These are phyloP conservation scores for Hesperophylax magnus DNA, from an alignment of 1,140 invertebrate genomes.

Conservation along the genomic window DNA sequence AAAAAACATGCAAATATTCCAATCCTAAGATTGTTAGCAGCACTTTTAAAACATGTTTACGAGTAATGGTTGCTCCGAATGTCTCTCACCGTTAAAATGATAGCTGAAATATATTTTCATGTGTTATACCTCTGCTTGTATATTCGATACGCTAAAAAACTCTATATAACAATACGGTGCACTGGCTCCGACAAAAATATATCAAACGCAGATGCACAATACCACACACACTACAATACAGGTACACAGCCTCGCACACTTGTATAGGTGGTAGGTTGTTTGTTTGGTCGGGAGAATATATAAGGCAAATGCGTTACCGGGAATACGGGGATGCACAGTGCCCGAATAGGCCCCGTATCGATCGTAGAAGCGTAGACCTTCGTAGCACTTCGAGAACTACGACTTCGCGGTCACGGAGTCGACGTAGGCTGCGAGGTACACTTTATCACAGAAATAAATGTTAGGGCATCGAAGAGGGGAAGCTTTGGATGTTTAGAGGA, in stretches of 20 bases:
- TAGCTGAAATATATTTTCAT: not conserved
- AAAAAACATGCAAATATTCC: no score
- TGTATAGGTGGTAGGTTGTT: not conserved
- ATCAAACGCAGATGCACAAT: not conserved
- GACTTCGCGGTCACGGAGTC: slow-evolving; percentile 51
- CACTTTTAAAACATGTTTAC: no score
- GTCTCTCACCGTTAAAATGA: not conserved
- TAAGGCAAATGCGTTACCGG: slow-evolving; percentile 15
- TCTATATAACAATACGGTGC: not conserved
- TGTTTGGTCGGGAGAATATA: slow-evolving; percentile 9
- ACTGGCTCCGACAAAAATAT: not conserved
- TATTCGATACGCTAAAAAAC: not conserved
- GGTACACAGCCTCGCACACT: not conserved
- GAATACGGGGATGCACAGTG: slow-evolving; percentile 16
- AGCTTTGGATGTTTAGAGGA: not conserved
- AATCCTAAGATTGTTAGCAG: no score
- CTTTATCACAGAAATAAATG: slow-evolving; percentile 14
- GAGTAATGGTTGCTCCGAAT: not conserved
- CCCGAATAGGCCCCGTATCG: slow-evolving; percentile 42
- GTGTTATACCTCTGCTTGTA: not conserved
- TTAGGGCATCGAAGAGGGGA: slow-evolving; percentile 16
- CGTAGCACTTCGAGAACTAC: slow-evolving; percentile 33
- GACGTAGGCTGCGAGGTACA: not conserved
- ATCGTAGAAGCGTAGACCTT: slow-evolving; percentile 31
- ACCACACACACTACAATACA: not conserved